These are phyloP conservation scores for Anthoscopus minutus DNA, from an alignment of 2,113 vertebrate genomes.

Conservation along the genomic window DNA sequence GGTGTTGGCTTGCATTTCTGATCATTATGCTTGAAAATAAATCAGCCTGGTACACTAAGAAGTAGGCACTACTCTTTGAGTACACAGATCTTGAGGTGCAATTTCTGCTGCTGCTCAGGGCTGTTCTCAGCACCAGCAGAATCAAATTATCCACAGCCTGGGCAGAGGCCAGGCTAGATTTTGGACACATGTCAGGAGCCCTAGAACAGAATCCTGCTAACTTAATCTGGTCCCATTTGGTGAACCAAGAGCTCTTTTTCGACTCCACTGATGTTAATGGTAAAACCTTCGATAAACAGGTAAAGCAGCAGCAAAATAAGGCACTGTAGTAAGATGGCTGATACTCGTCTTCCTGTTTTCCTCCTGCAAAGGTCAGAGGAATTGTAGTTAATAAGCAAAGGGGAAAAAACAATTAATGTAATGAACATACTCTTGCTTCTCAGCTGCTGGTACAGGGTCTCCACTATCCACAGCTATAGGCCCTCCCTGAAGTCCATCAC, in stretches of 20 bases:
- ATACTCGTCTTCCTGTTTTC: not conserved
- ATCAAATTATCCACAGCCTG: not conserved
- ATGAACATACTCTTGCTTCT: not conserved
- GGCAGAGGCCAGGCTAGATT: not conserved
- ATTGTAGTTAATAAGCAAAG: not conserved
- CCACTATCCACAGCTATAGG: not conserved
- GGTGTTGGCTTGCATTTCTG: not conserved
- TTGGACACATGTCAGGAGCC: not conserved
- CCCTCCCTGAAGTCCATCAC: not conserved
- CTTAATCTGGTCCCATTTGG: not conserved
- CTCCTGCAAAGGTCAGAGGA: not conserved
- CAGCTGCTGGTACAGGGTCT: not conserved
- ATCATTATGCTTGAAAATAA: not conserved
- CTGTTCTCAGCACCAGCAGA: not conserved
- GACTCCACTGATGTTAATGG: not conserved
- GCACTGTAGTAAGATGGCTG: not conserved
- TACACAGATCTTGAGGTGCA: not conserved
- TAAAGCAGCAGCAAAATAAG: not conserved
- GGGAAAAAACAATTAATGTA: not conserved
- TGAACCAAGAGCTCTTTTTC: not conserved
- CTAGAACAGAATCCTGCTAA: not conserved
- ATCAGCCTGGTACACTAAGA: not conserved
- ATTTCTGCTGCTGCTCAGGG: not conserved
- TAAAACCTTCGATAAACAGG: not conserved
- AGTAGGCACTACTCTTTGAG: not conserved